These are phyloP conservation scores for Radopholus similis DNA, from an alignment of 1,140 invertebrate species.

Conservation along the genomic window DNA sequence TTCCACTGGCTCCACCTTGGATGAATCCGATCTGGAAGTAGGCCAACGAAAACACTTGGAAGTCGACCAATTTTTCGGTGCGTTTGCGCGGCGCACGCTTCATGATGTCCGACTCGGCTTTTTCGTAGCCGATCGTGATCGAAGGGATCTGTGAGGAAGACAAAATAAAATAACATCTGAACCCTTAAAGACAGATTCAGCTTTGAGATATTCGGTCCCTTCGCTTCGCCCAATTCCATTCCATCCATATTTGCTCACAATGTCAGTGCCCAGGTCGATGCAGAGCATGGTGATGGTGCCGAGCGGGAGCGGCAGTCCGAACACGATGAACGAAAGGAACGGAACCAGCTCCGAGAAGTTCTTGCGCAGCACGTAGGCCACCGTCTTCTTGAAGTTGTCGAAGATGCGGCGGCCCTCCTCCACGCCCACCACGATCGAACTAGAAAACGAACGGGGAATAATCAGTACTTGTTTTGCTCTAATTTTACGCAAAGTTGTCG, in stretches of 20 bases:
- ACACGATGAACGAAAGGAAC: conserved; percentile 93
- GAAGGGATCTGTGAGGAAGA: conserved; percentile 69
- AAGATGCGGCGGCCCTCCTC: conserved; percentile 97
- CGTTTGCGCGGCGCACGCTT: conserved; percentile 92
- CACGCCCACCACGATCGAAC: conserved; percentile 94
- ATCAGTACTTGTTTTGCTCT: too few relatives aligned
- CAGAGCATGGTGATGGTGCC: conserved; percentile 98
- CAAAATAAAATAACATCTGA: neutral
- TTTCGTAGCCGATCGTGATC: conserved; percentile 96
- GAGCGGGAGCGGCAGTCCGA: conserved; percentile 89
- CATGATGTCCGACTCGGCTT: conserved; percentile 97
- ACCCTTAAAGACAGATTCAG: neutral
- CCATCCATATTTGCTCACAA: conserved; percentile 67
- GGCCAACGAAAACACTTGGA: conserved; percentile 74
- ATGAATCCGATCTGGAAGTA: conserved; percentile 99
- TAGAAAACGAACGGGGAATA: neutral
- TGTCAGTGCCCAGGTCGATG: conserved; percentile 99
- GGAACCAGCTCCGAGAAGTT: conserved; percentile 99
- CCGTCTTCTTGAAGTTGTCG: conserved; percentile 99
- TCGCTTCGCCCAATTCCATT: too few relatives aligned
- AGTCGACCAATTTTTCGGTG: conserved; percentile 94
- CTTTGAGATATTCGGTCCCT: neutral
- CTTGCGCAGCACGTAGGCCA: conserved; percentile 95
- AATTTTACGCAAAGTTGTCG: conserved; percentile 83
- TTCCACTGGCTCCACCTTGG: too few relatives aligned